Evolutionary conservation across 2,113 vertebrate species (phyloP).

Genomic region (Phrynosoma blainvillii): DNA sequence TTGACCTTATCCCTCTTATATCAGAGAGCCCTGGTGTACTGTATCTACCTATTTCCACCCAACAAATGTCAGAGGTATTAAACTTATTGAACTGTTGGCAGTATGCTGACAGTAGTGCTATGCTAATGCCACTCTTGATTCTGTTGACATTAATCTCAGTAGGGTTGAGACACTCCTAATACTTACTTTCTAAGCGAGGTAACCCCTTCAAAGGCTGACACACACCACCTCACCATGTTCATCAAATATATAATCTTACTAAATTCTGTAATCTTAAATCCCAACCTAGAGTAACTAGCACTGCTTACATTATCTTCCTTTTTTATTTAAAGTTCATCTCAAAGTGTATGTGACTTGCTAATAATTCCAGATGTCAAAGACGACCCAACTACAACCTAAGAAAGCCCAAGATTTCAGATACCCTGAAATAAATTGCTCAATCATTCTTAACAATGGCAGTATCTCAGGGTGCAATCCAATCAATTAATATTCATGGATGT

Average conservation of each 20-base stretch:
- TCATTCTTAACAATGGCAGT: slow-evolving; percentile 53
- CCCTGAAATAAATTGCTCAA: slow-evolving; percentile 59
- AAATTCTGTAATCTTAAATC: slow-evolving; percentile 78
- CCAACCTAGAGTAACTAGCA: slow-evolving; percentile 73
- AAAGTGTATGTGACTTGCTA: slow-evolving; percentile 28
- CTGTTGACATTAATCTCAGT: slow-evolving; percentile 64
- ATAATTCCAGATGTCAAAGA: slow-evolving; percentile 57
- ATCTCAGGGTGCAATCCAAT: not conserved
- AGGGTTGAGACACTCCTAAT: slow-evolving; percentile 70
- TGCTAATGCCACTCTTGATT: slow-evolving; percentile 55
- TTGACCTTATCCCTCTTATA: not conserved
- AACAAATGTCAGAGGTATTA: slow-evolving; percentile 32
- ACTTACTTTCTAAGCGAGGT: slow-evolving; percentile 65
- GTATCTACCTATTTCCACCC: slow-evolving; percentile 7
- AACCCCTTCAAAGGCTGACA: slow-evolving; percentile 65
- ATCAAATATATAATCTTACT: slow-evolving; percentile 76
- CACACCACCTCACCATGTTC: slow-evolving; percentile 68
- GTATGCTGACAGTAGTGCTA: slow-evolving; percentile 52
- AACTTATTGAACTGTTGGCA: slow-evolving; percentile 53
- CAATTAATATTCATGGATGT: slow-evolving; percentile 22
- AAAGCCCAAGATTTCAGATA: slow-evolving; percentile 53
- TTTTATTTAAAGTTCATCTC: slow-evolving; percentile 66
- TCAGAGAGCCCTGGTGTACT: not conserved
- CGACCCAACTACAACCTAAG: slow-evolving; percentile 41
- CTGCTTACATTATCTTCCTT: slow-evolving; percentile 71